Base-by-base conservation (phyloP, 2,888 invertebrate genomes). In the Orthosia gracilis region DNA sequence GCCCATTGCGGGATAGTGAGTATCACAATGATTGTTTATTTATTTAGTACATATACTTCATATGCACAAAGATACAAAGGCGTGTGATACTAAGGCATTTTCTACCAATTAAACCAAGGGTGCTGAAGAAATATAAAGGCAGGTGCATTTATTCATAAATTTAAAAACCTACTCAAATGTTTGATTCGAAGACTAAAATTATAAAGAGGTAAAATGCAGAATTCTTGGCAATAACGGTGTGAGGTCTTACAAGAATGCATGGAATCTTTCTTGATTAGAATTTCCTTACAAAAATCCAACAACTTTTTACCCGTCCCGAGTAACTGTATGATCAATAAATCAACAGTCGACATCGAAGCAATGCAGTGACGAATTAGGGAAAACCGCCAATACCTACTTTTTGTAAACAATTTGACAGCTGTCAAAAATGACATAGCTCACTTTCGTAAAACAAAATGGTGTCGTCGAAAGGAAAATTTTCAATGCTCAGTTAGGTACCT, bases 331-430 rank as follows among this genome's bases (percentile, higher is more conserved):
- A 63, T 23, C 23, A 13, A 11, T 55, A 15, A 31, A 47, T 40
- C 31, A 23, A 40, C 9, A 40, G 40, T 23, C 13, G 49, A 18
- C 45, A 31, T 11, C 13, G n/a, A 65, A 54, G 1, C 17, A n/a
- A 40, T 17, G 1, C 26, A 47, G n/a, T 47, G 52, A 59, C 17
- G 31, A 4, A n/a, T 0, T 2, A 40, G 31, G 23, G 52, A 73
- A 55, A 23, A 26, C 21, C 13, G 17, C 12, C 9, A 18, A 47
- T 4, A 40, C 13, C n/a, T n/a, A n/a, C n/a, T n/a, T n/a, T n/a
- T n/a, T n/a, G n/a, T 61, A 7, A 47, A 68, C 3, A 67, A 59
- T n/a, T n/a, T 68, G 80, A 80, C 75, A 80, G 76, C 40, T 76
- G 70, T 71, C 80, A 76, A 49, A n/a, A 9, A n/a, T 59, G 11